Evolutionary conservation across 1,140 invertebrate genomes (phyloP).

Genomic region (Achatina immaculata): DNA sequence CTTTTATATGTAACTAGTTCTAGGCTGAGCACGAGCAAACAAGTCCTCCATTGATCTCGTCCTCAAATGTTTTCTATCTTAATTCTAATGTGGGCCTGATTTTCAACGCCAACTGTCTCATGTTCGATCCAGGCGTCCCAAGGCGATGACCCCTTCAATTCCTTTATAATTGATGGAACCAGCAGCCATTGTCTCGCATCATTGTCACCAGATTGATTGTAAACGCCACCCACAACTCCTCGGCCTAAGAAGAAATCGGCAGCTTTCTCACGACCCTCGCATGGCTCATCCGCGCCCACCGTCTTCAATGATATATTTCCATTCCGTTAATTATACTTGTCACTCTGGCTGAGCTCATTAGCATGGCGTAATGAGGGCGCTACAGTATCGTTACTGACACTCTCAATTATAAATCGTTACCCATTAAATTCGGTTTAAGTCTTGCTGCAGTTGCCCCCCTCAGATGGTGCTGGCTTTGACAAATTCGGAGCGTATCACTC

Average conservation of each 20-base stretch:
- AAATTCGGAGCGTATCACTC: neutral
- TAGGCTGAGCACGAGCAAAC: no score
- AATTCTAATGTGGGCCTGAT: neutral
- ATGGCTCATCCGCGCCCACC: neutral
- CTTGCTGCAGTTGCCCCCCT: neutral
- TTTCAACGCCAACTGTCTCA: neutral
- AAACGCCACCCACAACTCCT: slow-evolving; percentile 24
- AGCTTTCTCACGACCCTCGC: slow-evolving; percentile 16
- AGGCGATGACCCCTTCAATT: neutral
- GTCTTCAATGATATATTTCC: slow-evolving; percentile 22
- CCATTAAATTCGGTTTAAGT: slow-evolving; percentile 7
- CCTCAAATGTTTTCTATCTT: no score
- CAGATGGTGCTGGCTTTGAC: neutral
- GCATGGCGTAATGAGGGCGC: slow-evolving; percentile 32
- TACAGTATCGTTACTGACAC: slow-evolving; percentile 24
- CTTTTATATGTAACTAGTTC: no score
- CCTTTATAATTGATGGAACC: slow-evolving; percentile 21
- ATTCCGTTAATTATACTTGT: slow-evolving; percentile 33
- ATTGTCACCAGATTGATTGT: slow-evolving; percentile 9
- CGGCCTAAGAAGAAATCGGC: slow-evolving; percentile 10
- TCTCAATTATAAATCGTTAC: slow-evolving; percentile 33
- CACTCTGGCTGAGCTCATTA: slow-evolving; percentile 36
- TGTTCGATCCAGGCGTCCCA: neutral
- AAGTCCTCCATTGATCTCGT: no score
- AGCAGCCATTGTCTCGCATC: slow-evolving; percentile 16